A percentile compares a stretch with the other conserved stretches of the same genome.
These are phyloP conservation scores for Acronicta alni DNA, from an alignment of 2,888 invertebrate genomes.

Conservation along the genomic window DNA sequence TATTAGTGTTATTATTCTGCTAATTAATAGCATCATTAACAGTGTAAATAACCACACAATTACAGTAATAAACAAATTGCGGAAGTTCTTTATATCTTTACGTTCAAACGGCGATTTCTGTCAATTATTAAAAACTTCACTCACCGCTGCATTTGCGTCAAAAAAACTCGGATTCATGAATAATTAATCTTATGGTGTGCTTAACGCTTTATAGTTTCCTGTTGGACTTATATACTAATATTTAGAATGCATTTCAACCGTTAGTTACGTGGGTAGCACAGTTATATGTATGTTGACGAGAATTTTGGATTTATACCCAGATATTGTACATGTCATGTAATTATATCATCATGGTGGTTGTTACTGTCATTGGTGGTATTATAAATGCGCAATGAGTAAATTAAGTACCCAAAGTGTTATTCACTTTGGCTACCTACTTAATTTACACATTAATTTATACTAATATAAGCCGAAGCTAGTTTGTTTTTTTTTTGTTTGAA, in stretches of 20 bases:
- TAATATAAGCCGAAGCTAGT: too few species aligned
- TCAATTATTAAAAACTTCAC: conserved; percentile 37
- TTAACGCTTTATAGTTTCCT: conserved; percentile 53
- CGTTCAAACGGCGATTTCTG: conserved; percentile 32
- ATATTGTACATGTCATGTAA: neutral
- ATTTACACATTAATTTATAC: too few species aligned
- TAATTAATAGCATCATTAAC: neutral
- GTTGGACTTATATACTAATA: conserved; percentile 40
- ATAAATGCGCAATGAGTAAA: neutral
- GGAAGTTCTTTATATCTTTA: conserved; percentile 15
- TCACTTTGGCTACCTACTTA: too few species aligned
- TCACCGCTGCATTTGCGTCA: conserved; percentile 31
- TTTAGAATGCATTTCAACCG: conserved; percentile 46
- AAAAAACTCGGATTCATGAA: conserved; percentile 46
- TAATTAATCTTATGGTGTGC: conserved; percentile 45
- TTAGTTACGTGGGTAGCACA: conserved; percentile 36
- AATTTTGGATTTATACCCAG: conserved; percentile 18
- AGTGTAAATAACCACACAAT: neutral
- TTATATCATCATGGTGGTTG: neutral
- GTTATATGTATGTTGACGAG: conserved; percentile 26
- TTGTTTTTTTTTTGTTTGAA: too few species aligned
- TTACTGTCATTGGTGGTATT: neutral
- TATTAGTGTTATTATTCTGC: neutral
- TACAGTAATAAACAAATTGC: conserved; percentile 2
- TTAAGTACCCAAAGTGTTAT: too few species aligned